A percentile compares a stretch with the other conserved stretches of the same genome.
phyloP scores from a whole-genome alignment of 2,797 vertebrate species.

The Macropus fuliginosus region DNA sequence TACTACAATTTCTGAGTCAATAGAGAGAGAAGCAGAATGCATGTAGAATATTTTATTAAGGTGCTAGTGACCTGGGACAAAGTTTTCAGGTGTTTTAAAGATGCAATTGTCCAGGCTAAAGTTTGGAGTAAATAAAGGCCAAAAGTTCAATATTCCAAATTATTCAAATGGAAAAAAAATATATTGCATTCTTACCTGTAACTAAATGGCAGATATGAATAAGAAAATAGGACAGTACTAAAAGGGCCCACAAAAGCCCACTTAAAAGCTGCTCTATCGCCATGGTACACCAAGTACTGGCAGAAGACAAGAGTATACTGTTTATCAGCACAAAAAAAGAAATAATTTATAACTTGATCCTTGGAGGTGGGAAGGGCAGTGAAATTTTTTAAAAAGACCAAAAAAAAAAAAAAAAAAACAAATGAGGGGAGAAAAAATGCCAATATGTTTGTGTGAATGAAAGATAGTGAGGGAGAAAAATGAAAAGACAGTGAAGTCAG shows the following conservation, averaged over 20 bases:
- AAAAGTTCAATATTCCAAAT: conserved; percentile 63
- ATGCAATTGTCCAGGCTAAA: conserved; percentile 55
- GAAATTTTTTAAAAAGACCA: conserved; percentile 76
- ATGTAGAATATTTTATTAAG: conserved; percentile 80
- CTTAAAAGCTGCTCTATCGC: conserved; percentile 76
- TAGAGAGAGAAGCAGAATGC: conserved; percentile 64
- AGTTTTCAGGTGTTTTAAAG: conserved; percentile 57
- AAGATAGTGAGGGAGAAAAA: conserved; percentile 84
- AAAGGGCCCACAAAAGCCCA: conserved; percentile 71
- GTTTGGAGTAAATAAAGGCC: conserved; percentile 26
- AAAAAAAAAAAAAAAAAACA: conserved; percentile 78
- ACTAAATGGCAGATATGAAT: conserved; percentile 71
- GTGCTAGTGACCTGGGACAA: conserved; percentile 61
- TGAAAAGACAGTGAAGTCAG: conserved; percentile 84
- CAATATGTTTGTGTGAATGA: conserved; percentile 85
- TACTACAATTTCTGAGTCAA: conserved; percentile 72
- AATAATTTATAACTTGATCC: conserved; percentile 84
- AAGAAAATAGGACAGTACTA: conserved; percentile 61
- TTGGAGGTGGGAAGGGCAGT: conserved; percentile 81
- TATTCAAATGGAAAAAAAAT: conserved; percentile 35
- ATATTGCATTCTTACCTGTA: conserved; percentile 75
- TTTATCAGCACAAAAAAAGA: conserved; percentile 82
- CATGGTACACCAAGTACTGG: conserved; percentile 68
- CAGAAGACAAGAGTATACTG: conserved; percentile 77
- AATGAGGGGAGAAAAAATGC: conserved; percentile 81